These are phyloP conservation scores for Smittia sp. DNA, from an alignment of 2,888 invertebrate species.

Conservation along the genomic window DNA sequence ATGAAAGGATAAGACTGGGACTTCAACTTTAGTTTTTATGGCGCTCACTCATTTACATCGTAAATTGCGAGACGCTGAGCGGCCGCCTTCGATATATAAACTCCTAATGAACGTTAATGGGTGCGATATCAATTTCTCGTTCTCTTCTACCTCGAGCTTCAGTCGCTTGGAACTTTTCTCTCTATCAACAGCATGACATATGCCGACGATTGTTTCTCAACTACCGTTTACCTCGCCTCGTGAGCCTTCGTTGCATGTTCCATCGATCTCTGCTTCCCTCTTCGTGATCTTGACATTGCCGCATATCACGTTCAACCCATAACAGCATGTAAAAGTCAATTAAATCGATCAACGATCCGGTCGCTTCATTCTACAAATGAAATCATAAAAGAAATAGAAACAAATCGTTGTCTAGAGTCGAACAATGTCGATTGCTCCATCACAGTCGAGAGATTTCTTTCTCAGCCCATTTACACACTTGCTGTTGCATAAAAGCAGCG, in stretches of 20 bases:
- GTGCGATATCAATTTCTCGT: neutral
- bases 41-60: neutral
- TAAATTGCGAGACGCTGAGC: neutral
- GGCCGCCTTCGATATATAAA: neutral
- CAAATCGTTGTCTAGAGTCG: slow-evolving; percentile 4
- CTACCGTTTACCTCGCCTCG: neutral
- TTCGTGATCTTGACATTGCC: too few species aligned
- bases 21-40: neutral
- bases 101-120: slow-evolving; percentile 9
- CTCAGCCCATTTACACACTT: neutral
- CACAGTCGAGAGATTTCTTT: neutral
- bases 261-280: too few species aligned
- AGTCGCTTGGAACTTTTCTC: neutral
- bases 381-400: slow-evolving; percentile 16
- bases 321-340: neutral
- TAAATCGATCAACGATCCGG: neutral
- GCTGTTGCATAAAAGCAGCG: neutral
- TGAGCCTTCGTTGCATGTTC: neutral
- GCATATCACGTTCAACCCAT: neutral
- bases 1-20: neutral
- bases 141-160: neutral
- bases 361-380: neutral
- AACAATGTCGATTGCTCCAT: slow-evolving; percentile 21
- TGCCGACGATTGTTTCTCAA: neutral
- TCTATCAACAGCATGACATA: too few species aligned